Base-by-base conservation (phyloP, 2,888 invertebrate species). In the Capitulum mitella region DNA sequence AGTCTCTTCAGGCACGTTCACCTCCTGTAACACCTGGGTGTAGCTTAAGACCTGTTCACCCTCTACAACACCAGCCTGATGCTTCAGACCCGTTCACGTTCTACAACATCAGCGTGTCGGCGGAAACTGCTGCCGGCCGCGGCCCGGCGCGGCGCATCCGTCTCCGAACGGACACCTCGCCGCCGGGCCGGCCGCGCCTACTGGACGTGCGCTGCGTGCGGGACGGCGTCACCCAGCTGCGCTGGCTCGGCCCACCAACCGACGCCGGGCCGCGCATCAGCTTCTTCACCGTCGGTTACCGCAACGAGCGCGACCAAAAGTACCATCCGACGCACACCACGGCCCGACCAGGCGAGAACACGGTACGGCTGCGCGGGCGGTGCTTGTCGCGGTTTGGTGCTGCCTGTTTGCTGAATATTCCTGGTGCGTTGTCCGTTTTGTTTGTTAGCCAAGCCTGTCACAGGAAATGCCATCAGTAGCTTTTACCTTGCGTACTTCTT, bases 81-180 rank as follows among this genome's bases (percentile, higher is more conserved):
- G n/a, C n/a, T n/a, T n/a, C 89, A 96, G 96, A 90, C 85, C 92
- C 95, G 48, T 91, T 90, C 85, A 93, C 92, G 6, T 91, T 93
- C 78, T 95, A 95, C 87, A 92, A 92, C 86, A 91, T 95, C 83
- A 93, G 92, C 90, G 92, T 95, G 77, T 92, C 92, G 83, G 94
- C 94, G 43, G 93, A 90, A 85, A 94, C 93, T 84, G 90, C 90
- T 83, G 88, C 91, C 85, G 91, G 93, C 84, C 93, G 95, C 16
- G 90, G 92, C 78, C 88, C 90, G 78, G 94, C 94, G 22, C 91
- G 91, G 81, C 89, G 90, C 16, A 89, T 93, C 77, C 89, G 89
- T 81, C 91, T 92, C 81, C 89, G 90, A 82, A 95, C 95, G 8
- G 95, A 95, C 86, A 93, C 96, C 79, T 88, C 89, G 83, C 94